These are phyloP conservation scores for Microctonus hyperodae DNA, from an alignment of 2,888 invertebrate genomes.

Conservation along the genomic window DNA sequence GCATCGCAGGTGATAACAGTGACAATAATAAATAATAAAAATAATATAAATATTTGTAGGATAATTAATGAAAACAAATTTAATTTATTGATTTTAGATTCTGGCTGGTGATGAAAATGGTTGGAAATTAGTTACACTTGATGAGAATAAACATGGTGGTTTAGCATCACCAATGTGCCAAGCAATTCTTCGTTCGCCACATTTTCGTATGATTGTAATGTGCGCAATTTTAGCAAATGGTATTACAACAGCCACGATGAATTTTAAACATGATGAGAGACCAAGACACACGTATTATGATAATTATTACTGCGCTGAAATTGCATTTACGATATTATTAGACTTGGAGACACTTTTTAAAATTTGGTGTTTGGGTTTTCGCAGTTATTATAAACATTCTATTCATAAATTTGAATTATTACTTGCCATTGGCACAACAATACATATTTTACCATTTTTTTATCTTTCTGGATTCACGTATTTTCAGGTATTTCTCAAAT, in stretches of 20 bases:
- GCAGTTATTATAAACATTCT: constrained; percentile 94
- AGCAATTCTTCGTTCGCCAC: constrained; percentile 85
- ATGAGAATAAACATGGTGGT: constrained; percentile 94
- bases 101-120: constrained; percentile 92
- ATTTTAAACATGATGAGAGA: constrained; percentile 89
- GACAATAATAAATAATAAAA: background rate
- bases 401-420: constrained; percentile 97
- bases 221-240: constrained; percentile 95
- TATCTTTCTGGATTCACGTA: constrained; percentile 95
- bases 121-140: constrained; percentile 95
- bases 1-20: constrained; percentile 76
- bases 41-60: no score
- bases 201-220: constrained; percentile 93
- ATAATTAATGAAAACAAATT: no score
- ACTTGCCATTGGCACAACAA: constrained; percentile 89
- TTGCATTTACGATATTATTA: constrained; percentile 93
- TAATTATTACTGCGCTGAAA: constrained; percentile 93
- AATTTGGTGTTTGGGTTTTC: constrained; percentile 96
- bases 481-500: constrained; percentile 78
- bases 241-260: constrained; percentile 94
- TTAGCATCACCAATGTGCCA: constrained; percentile 87
- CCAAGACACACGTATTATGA: constrained; percentile 84
- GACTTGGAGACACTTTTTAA: constrained; percentile 96
- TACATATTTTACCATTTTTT: constrained; percentile 91
- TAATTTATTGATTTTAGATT: constrained; percentile 66